A percentile compares a stretch with the other conserved stretches of the same genome.
phyloP scores from a whole-genome alignment of 2,888 invertebrate species.

The Aleiodes alternator region DNA sequence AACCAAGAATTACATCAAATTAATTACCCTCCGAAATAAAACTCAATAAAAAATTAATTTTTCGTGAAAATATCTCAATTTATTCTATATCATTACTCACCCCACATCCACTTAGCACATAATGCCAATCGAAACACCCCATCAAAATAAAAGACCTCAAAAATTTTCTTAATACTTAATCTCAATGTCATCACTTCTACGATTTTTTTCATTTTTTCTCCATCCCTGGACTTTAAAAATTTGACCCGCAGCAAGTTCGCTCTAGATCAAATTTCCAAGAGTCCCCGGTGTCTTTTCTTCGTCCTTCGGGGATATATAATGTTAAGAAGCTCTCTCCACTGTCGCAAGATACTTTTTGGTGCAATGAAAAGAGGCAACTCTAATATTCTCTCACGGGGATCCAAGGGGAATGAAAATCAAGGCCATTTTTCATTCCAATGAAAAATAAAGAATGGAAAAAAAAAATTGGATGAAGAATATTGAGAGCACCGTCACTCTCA shows the following conservation, averaged over 20 bases:
- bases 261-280: constrained; percentile 43
- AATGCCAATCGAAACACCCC: no score
- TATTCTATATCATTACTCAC: no score
- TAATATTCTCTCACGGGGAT: constrained; percentile 41
- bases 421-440: constrained; percentile 42
- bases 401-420: constrained; percentile 15
- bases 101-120: no score
- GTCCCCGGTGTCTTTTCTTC: constrained; percentile 16
- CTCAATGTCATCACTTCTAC: not conserved
- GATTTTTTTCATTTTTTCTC: constrained; percentile 17
- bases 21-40: no score
- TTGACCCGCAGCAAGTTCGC: constrained; percentile 42
- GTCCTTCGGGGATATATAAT: not conserved
- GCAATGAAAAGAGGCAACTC: constrained; percentile 5
- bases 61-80: no score
- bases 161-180: no score
- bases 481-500: not conserved
- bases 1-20: no score
- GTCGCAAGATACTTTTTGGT: not conserved
- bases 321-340: constrained; percentile 19
- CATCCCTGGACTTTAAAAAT: constrained; percentile 22
- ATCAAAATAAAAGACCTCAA: no score
- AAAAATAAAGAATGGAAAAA: constrained; percentile 19
- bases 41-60: no score
- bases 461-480: not conserved